Evolutionary conservation across 2,888 invertebrate species (phyloP).

Genomic region (Harpalus rufipes): DNA sequence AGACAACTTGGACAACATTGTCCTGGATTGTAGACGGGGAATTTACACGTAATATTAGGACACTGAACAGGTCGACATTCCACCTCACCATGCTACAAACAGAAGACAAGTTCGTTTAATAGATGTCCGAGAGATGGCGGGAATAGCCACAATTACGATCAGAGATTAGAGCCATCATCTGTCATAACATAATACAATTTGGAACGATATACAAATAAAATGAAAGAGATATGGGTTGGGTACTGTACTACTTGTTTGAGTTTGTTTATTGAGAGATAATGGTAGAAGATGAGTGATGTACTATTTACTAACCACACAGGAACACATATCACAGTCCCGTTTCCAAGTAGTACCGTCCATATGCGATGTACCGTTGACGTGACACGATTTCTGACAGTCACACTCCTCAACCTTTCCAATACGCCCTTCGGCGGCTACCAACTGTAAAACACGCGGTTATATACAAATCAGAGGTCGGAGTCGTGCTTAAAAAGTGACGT

Average conservation of each 20-base stretch:
- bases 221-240: constrained; percentile 25
- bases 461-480: constrained; percentile 68
- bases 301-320: constrained; percentile 86
- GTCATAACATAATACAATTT: constrained; percentile 21
- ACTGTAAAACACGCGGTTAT: constrained; percentile 79
- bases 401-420: constrained; percentile 90
- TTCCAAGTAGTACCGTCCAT: constrained; percentile 93
- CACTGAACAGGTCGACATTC: constrained; percentile 91
- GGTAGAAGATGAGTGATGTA: constrained; percentile 42
- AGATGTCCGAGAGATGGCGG: not conserved
- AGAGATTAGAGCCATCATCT: constrained; percentile 29
- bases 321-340: constrained; percentile 91
- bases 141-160: constrained; percentile 17
- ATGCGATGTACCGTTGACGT: constrained; percentile 88
- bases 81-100: constrained; percentile 88
- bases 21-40: constrained; percentile 87
- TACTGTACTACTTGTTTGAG: not conserved
- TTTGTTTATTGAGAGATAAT: constrained; percentile 39
- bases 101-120: constrained; percentile 36
- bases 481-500: constrained; percentile 76
- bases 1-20: constrained; percentile 93
- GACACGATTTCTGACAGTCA: constrained; percentile 94
- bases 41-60: constrained; percentile 87
- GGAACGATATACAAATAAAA: constrained; percentile 26
- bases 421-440: constrained; percentile 89